Evolutionary conservation across 1,140 invertebrate genomes (phyloP).

Genomic region (Cepaea nemoralis): DNA sequence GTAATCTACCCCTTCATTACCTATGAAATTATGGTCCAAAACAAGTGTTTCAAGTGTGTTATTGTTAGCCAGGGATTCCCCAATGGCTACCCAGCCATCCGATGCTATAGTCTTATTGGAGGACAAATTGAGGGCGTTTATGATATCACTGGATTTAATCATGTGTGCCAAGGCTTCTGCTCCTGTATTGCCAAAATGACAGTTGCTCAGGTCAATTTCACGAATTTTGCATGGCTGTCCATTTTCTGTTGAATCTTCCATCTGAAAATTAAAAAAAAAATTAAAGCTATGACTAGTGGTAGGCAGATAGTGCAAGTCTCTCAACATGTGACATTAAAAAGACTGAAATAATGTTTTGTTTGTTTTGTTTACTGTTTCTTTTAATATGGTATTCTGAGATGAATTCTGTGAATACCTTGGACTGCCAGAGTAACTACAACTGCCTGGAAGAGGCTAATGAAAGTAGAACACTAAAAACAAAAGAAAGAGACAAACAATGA

Average conservation of each 20-base stretch:
- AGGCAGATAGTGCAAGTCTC: no score
- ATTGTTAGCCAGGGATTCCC: conserved; percentile 54
- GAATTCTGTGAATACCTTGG: no score
- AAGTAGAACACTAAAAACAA: no score
- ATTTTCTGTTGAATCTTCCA: background rate
- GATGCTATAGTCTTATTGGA: conserved; percentile 47
- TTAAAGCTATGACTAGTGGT: no score
- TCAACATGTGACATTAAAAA: no score
- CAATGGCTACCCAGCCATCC: conserved; percentile 55
- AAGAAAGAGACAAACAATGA: no score
- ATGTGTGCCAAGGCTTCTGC: conserved; percentile 40
- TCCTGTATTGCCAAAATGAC: conserved; percentile 46
- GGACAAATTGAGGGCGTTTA: conserved; percentile 56
- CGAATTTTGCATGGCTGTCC: background rate
- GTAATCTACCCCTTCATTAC: conserved; percentile 52
- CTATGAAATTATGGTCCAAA: conserved; percentile 55
- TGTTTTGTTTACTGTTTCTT: no score
- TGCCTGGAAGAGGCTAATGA: no score
- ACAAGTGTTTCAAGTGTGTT: conserved; percentile 49
- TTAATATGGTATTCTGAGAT: no score
- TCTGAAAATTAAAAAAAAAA: background rate
- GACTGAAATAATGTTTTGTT: no score
- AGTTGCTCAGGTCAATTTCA: conserved; percentile 53
- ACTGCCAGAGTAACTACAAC: no score
- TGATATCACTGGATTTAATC: conserved; percentile 44